phyloP scores from a whole-genome alignment of 2,797 vertebrate species.

The Nyctalus aviator region DNA sequence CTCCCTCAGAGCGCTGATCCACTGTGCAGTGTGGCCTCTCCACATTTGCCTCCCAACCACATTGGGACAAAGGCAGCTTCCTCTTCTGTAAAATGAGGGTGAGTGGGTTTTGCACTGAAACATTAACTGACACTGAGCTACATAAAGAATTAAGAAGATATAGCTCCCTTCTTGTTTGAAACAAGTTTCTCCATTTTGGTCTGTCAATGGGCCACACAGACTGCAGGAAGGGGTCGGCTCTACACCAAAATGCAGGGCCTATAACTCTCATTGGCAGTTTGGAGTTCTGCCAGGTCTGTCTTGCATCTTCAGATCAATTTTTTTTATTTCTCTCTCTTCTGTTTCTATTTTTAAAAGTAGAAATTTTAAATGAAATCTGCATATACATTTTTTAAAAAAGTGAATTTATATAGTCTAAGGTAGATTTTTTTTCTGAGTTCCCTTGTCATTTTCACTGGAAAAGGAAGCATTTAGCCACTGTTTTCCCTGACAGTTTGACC shows the following conservation, averaged over 20 bases:
- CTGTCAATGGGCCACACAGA: not conserved
- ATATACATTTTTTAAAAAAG: not conserved
- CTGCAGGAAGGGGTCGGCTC: not conserved
- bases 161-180: not conserved
- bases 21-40: not conserved
- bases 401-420: conserved; percentile 4
- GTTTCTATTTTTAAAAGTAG: not conserved
- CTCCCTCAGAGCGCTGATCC: too few relatives aligned
- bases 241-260: not conserved
- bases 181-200: not conserved
- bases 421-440: not conserved
- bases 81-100: not conserved
- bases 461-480: not conserved
- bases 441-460: conserved; percentile 24
- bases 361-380: conserved; percentile 44
- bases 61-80: not conserved
- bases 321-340: not conserved
- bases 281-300: not conserved
- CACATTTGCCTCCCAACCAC: not conserved
- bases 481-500: not conserved
- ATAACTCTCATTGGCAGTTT: not conserved
- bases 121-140: not conserved
- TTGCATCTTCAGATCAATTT: conserved; percentile 15
- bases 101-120: not conserved
- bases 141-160: not conserved